These are phyloP conservation scores for Teleopsis dalmanni DNA, from an alignment of 1,140 invertebrate genomes.

Conservation along the genomic window DNA sequence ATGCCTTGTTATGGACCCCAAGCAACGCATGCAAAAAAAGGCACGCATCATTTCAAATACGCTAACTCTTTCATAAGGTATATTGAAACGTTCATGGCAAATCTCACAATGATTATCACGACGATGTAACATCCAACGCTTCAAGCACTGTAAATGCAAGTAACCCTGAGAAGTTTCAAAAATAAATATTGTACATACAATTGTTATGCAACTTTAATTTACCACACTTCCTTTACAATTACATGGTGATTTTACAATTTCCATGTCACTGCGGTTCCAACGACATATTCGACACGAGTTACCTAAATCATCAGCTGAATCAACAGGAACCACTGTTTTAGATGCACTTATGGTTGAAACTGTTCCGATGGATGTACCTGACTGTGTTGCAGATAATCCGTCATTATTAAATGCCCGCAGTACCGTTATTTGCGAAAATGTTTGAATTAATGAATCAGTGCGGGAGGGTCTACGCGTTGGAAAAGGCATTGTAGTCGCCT, in stretches of 20 bases:
- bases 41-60: constrained; percentile 29
- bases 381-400: too few species aligned
- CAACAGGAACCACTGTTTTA: constrained; percentile 17
- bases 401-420: too few species aligned
- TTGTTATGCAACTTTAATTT: too few species aligned
- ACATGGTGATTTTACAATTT: constrained; percentile 32
- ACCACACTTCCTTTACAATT: constrained; percentile 38
- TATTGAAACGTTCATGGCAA: constrained; percentile 23
- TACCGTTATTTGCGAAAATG: too few species aligned
- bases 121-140: constrained; percentile 35
- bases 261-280: constrained; percentile 34
- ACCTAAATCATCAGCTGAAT: constrained; percentile 29
- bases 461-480: too few species aligned
- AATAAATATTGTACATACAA: too few species aligned
- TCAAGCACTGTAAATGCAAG: constrained; percentile 34
- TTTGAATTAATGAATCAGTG: too few species aligned
- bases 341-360: background rate
- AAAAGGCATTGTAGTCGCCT: too few species aligned
- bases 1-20: constrained; percentile 30
- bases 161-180: constrained; percentile 22
- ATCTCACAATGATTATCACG: constrained; percentile 36
- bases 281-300: constrained; percentile 39
- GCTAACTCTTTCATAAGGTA: constrained; percentile 26
- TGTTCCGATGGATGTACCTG: too few species aligned
- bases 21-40: constrained; percentile 30